Conservation (phyloP, 1,140 invertebrate genomes). For the Pseudomyrmex dendroicus region DNA sequence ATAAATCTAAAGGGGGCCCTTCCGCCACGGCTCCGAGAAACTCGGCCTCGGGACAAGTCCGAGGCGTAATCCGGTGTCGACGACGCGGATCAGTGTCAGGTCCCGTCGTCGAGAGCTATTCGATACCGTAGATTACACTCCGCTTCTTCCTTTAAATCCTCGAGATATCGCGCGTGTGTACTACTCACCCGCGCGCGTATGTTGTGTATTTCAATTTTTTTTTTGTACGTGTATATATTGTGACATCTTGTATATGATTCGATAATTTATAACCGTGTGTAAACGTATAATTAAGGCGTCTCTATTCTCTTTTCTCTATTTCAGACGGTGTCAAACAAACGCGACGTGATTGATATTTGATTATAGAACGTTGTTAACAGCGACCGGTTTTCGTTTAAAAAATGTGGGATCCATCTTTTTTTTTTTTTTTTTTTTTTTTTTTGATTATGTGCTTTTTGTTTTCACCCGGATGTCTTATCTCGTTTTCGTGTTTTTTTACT, state of each 20-base stretch:
- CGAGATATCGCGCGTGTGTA: not conserved
- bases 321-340: not conserved
- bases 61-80: slow-evolving; percentile 75
- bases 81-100: slow-evolving; percentile 71
- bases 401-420: not conserved
- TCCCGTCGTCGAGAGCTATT: slow-evolving; percentile 72
- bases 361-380: slow-evolving; percentile 15
- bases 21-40: slow-evolving; percentile 30
- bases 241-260: not conserved
- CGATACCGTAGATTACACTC: slow-evolving; percentile 70
- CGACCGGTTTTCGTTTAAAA: not conserved
- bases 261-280: no score
- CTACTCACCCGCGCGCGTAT: slow-evolving; percentile 37
- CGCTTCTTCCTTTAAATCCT: slow-evolving; percentile 59
- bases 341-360: not conserved
- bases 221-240: not conserved
- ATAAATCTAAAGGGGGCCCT: slow-evolving; percentile 63
- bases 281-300: not conserved
- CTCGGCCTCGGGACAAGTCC: slow-evolving; percentile 67
- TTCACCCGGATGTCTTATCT: not conserved
- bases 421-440: slow-evolving; percentile 8
- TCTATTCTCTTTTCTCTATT: not conserved
- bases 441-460: not conserved
- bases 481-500: not conserved
- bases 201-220: slow-evolving; percentile 14